These are phyloP conservation scores for Diplazon laetatorius DNA, from an alignment of 2,888 invertebrate species.

Conservation along the genomic window DNA sequence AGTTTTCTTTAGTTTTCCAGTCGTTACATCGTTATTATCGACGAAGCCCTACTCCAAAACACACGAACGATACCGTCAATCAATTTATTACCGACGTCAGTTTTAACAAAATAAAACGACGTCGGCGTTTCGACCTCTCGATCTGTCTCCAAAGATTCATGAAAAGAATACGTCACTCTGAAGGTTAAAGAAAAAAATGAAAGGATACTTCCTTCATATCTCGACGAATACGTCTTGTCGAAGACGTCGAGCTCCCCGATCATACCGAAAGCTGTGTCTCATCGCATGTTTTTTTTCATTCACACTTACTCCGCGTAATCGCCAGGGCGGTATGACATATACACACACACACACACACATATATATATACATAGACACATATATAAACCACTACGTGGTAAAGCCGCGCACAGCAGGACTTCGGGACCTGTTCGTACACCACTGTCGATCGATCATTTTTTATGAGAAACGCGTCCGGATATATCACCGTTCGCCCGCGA, in stretches of 20 bases:
- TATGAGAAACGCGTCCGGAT: conserved; percentile 69
- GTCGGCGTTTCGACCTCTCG: too few relatives aligned
- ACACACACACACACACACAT: too few relatives aligned
- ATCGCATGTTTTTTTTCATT: conserved; percentile 26
- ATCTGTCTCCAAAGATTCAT: too few relatives aligned
- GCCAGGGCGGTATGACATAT: conserved; percentile 12
- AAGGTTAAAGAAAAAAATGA: conserved; percentile 22
- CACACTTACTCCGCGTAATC: conserved; percentile 9
- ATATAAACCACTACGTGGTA: neutral
- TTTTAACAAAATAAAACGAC: too few relatives aligned
- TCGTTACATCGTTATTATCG: too few relatives aligned
- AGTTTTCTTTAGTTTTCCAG: too few relatives aligned
- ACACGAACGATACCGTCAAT: too few relatives aligned
- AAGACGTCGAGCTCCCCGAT: conserved; percentile 57
- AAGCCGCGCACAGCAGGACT: conserved; percentile 21
- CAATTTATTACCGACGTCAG: too few relatives aligned
- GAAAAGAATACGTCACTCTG: too few relatives aligned
- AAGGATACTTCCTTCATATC: conserved; percentile 59
- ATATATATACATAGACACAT: conserved; percentile 13
- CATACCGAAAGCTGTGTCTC: conserved; percentile 51
- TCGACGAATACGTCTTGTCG: conserved; percentile 47
- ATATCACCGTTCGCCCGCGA: conserved; percentile 63
- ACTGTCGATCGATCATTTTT: conserved; percentile 74
- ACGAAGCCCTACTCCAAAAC: too few relatives aligned
- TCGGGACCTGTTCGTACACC: conserved; percentile 40